Evolutionary conservation across 2,888 invertebrate genomes (phyloP), one percentile per base, ranked within the genome.

Genomic region (Ypsolopha scabrella): DNA sequence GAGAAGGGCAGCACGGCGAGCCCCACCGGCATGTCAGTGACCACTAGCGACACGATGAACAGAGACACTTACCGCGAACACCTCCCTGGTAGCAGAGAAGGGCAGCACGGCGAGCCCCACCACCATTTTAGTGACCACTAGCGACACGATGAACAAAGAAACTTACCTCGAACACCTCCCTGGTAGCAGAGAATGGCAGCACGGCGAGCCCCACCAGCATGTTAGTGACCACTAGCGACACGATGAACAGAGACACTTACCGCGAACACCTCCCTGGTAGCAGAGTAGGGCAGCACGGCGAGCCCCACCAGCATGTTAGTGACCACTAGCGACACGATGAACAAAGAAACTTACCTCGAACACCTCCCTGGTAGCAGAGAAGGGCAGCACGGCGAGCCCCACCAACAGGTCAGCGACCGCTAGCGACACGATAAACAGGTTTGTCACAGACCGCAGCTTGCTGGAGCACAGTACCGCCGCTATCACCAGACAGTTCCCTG

Each of bases 401-500:
- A 99, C 96, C 69, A 97, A 88, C 55, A 99, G 88, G 83, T 99
- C 99, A 46, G 98, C 98, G 14, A 97, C 95, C 0, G 98, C 98
- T 68, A 99, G 88, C 47, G 97, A 98, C 56, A 98, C 96, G 73
- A 99, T 98, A 88, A 99, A 97, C 70, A 96, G 91, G 79, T 99
- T 98, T 57, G 98, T 98, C 62, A 98, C 97, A 60, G 96, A 96
- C 60, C 98, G 90, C 60, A 99, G 89, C 79, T 97, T 97, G 56
- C 93, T 93, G 9, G 94, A 94, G 77, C 94, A 93, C 73, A 94
- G 93, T 53, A 98, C 97, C 52, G 97, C 96, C 51, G 94, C 91
- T 67, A 98, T 96, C 63, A 98, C 97, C 60, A 98, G 89, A 71
- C 94, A 93, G 88, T 98, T 98, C 55, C 90, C 86, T 86, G 70